Evolutionary conservation across 2,888 invertebrate genomes (phyloP).

Genomic region (Drosophila siamana): DNA sequence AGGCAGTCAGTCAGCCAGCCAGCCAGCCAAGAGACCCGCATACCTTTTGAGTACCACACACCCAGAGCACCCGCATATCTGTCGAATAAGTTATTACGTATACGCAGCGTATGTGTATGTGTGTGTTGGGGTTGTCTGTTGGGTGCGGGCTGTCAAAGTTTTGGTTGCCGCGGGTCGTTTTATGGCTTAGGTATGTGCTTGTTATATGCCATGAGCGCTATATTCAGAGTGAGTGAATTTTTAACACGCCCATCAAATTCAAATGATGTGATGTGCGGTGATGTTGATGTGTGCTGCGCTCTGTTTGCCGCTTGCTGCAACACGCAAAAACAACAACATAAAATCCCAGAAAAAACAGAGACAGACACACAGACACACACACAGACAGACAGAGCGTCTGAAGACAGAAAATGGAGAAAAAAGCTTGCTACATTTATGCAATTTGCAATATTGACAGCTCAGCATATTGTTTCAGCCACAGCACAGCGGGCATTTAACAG

Average conservation of each 20-base stretch:
- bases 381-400: not conserved
- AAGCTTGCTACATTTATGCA: conserved; percentile 61
- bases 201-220: conserved; percentile 36
- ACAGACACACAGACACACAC: not conserved
- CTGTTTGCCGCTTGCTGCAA: conserved; percentile 7
- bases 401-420: conserved; percentile 5
- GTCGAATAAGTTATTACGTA: conserved; percentile 58
- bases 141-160: conserved; percentile 56
- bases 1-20: conserved; percentile 5
- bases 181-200: conserved; percentile 47
- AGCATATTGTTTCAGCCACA: conserved; percentile 41
- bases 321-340: conserved; percentile 21
- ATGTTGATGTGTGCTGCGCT: not conserved
- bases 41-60: conserved; percentile 12
- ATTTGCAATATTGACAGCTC: conserved; percentile 66
- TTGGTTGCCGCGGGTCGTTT: conserved; percentile 48
- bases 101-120: conserved; percentile 49
- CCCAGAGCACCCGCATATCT: conserved; percentile 11
- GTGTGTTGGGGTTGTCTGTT: conserved; percentile 26
- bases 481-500: conserved; percentile 51
- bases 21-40: conserved; percentile 10
- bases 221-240: conserved; percentile 49
- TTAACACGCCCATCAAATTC: conserved; percentile 53
- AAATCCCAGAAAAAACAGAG: conserved; percentile 15
- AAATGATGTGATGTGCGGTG: conserved; percentile 36